Conservation (phyloP, 2,888 invertebrate species). For the Patella pellucida region DNA sequence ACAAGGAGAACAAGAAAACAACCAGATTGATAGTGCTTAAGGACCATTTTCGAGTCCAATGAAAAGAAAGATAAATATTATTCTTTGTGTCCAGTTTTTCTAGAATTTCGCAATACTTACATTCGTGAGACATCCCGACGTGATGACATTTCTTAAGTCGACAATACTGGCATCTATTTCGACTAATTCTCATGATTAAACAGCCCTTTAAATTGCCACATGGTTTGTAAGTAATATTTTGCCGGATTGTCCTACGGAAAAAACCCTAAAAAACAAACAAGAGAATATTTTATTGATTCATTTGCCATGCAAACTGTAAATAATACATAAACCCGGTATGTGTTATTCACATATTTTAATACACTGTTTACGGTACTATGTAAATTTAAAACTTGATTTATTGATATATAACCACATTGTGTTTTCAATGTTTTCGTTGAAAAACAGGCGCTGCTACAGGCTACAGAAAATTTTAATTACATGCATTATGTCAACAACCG, state of each 20-base stretch:
- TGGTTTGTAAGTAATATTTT: slow-evolving; percentile 62
- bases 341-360: too few species aligned
- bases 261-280: slow-evolving; percentile 53
- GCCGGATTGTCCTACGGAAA: slow-evolving; percentile 62
- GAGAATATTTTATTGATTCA: background rate
- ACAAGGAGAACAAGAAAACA: too few species aligned
- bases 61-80: background rate
- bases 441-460: too few species aligned
- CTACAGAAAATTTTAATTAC: too few species aligned
- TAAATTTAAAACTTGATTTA: too few species aligned
- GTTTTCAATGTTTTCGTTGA: too few species aligned
- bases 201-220: slow-evolving; percentile 61
- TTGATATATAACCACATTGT: too few species aligned
- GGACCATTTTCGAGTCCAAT: background rate
- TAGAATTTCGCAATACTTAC: slow-evolving; percentile 34
- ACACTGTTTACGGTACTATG: too few species aligned
- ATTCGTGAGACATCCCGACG: slow-evolving; percentile 66
- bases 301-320: background rate
- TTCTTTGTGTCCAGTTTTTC: background rate
- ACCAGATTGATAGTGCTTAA: too few species aligned
- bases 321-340: background rate
- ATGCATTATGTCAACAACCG: too few species aligned
- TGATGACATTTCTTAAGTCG: slow-evolving; percentile 61
- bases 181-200: slow-evolving; percentile 63
- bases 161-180: slow-evolving; percentile 65